Percentiles rank a stretch among this genome's conserved stretches.
phyloP scores from a whole-genome alignment of 2,797 vertebrate genomes.

The Meriones psammophilus region DNA sequence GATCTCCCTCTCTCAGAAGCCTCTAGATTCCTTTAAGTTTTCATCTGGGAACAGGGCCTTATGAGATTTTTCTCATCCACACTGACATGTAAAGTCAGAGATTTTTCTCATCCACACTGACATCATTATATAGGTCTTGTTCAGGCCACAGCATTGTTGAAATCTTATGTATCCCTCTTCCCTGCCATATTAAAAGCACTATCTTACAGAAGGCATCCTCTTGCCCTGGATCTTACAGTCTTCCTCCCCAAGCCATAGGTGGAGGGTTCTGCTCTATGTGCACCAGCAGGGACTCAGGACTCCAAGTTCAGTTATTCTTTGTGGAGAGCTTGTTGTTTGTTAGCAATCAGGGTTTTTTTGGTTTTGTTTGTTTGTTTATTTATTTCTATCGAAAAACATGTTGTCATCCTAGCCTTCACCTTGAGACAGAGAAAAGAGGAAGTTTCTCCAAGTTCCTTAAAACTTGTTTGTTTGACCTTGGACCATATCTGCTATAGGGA shows the following conservation, averaged over 20 bases:
- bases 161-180: not conserved
- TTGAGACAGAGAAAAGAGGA: too few species aligned
- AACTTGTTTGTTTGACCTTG: too few species aligned
- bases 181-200: not conserved
- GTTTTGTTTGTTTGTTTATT: too few species aligned
- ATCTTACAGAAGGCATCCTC: not conserved
- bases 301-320: not conserved
- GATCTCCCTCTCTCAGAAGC: not conserved
- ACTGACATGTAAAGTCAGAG: not conserved
- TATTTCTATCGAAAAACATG: too few species aligned
- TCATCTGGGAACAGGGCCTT: not conserved
- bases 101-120: not conserved
- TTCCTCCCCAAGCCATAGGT: not conserved
- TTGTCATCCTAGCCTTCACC: too few species aligned
- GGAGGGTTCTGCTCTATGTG: not conserved
- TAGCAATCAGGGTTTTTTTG: too few species aligned
- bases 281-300: not conserved
- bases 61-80: not conserved
- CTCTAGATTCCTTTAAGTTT: not conserved
- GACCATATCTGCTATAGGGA: too few species aligned
- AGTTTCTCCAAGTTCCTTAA: too few species aligned
- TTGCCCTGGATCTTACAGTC: not conserved
- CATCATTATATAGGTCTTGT: not conserved
- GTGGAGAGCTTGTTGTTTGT: too few species aligned
- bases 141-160: not conserved